A percentile compares a stretch with the other conserved stretches of the same genome.
phyloP scores from a whole-genome alignment of 2,888 invertebrate genomes.

The Leucophenga montana region DNA sequence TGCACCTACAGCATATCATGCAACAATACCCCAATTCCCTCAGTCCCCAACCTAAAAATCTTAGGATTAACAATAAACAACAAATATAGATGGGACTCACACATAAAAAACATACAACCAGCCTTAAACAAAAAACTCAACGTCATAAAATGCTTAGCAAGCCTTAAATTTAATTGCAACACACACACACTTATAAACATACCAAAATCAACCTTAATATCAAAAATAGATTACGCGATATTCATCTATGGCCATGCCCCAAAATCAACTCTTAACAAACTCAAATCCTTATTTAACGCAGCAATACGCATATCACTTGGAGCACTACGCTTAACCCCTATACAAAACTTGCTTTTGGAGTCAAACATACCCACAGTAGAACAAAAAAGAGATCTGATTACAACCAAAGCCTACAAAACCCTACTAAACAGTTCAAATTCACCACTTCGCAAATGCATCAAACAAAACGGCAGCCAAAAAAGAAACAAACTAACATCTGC shows the following conservation, averaged over 20 bases:
- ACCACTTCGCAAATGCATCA: no score
- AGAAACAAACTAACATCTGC: no score
- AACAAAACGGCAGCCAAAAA: no score
- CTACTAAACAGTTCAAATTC: no score
- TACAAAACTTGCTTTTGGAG: background rate
- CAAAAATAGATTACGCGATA: background rate
- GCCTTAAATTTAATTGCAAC: background rate
- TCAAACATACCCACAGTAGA: background rate
- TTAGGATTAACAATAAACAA: slow-evolving; percentile 32
- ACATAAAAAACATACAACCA: slow-evolving; percentile 26
- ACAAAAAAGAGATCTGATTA: background rate
- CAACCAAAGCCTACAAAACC: background rate
- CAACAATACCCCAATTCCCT: slow-evolving; percentile 17
- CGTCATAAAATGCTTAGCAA: background rate
- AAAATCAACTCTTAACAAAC: background rate
- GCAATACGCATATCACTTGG: background rate
- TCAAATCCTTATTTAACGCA: background rate
- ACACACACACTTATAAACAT: background rate
- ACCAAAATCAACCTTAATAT: background rate
- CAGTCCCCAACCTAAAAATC: slow-evolving; percentile 30
- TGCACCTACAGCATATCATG: slow-evolving; percentile 13
- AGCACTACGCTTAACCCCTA: background rate
- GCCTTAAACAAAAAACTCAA: slow-evolving; percentile 26
- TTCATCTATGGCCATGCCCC: background rate
- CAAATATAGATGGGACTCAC: slow-evolving; percentile 32